Conservation (phyloP, 2,797 vertebrate species). For the Microctenopoma stevenorrisi region DNA sequence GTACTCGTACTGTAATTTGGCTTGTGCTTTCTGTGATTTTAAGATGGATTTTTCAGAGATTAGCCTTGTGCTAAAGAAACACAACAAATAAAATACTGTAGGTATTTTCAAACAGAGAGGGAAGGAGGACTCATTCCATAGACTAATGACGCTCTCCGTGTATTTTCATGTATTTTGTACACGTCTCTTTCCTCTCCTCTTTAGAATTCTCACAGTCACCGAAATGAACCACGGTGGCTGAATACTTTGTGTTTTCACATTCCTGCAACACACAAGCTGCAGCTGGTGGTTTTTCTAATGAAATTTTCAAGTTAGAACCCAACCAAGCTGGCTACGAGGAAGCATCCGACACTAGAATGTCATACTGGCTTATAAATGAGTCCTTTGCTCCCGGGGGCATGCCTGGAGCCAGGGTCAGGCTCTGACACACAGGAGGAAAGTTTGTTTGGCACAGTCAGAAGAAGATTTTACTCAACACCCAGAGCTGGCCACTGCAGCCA, state of each 20-base stretch:
- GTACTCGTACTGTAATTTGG: no score
- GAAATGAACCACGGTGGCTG: conserved; percentile 3
- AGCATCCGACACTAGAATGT: conserved; percentile 55
- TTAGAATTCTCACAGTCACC: neutral
- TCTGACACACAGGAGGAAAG: conserved; percentile 33
- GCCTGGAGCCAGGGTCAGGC: conserved; percentile 47
- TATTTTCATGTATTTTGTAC: no score
- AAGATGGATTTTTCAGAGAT: no score
- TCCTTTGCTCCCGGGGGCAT: conserved; percentile 27
- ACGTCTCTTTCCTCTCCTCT: neutral
- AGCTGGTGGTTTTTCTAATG: conserved; percentile 52
- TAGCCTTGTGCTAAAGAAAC: neutral
- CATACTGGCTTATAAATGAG: conserved; percentile 55
- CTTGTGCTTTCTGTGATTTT: no score
- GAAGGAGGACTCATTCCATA: neutral
- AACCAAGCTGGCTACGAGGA: conserved; percentile 26
- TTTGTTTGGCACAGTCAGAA: conserved; percentile 25
- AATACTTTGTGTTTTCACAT: conserved; percentile 9
- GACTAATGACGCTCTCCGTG: neutral
- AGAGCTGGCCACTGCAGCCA: conserved; percentile 36
- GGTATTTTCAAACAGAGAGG: neutral
- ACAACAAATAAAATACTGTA: no score
- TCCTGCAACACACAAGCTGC: conserved; percentile 27
- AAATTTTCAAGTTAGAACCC: conserved; percentile 51
- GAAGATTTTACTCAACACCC: conserved; percentile 10